Conservation (phyloP, 2,113 vertebrate species). For the Corynorhinus townsendii region DNA sequence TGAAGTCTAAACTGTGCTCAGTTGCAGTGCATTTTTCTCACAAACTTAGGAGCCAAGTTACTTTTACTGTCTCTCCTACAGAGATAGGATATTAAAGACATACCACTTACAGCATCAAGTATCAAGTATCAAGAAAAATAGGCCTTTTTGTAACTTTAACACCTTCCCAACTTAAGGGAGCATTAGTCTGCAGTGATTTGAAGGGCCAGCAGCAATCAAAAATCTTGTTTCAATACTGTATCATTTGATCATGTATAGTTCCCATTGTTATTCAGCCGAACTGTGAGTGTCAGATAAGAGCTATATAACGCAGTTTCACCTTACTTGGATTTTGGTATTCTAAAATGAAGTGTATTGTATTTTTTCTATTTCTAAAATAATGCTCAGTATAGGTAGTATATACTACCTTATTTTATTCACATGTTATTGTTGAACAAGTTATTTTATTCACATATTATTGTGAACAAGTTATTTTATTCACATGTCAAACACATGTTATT, state of each 20-base stretch:
- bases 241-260: background rate
- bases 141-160: background rate
- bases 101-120: background rate
- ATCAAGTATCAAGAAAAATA: background rate
- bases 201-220: background rate
- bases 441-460: background rate
- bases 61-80: background rate
- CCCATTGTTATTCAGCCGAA: background rate
- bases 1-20: background rate
- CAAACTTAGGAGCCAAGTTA: background rate
- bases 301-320: background rate
- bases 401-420: background rate
- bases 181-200: background rate
- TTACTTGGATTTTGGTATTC: background rate
- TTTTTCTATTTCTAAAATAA: constrained; percentile 10
- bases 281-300: background rate
- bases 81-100: background rate
- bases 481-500: background rate
- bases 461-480: background rate
- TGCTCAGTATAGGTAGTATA: background rate
- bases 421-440: background rate
- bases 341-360: background rate
- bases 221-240: background rate
- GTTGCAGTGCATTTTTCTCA: background rate
- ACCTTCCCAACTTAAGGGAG: background rate